phyloP scores from a whole-genome alignment of 2,113 vertebrate species.

The Rhinoderma darwinii region DNA sequence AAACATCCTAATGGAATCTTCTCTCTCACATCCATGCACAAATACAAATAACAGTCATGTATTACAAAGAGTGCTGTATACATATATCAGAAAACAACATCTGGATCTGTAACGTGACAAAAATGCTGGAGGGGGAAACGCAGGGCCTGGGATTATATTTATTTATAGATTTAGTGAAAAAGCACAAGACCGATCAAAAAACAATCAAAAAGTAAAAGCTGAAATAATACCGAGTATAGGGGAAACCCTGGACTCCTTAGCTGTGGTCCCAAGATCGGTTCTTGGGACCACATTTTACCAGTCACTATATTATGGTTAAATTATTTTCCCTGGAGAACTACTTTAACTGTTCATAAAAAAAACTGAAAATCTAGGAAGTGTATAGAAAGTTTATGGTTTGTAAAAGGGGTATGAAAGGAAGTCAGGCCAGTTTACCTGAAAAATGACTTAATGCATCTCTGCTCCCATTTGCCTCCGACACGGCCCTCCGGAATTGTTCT shows the following conservation, averaged over 20 bases:
- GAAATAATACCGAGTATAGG: no score
- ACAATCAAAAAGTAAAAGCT: not conserved
- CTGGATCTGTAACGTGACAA: not conserved
- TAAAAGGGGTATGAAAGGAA: not conserved
- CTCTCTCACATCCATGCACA: not conserved
- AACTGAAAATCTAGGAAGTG: not conserved
- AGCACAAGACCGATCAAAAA: not conserved
- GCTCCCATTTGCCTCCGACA: conserved; percentile 91
- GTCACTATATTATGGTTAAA: no score
- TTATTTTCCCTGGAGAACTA: no score
- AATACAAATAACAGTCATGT: not conserved
- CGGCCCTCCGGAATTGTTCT: conserved; percentile 89
- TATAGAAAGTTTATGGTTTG: not conserved
- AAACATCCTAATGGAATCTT: not conserved
- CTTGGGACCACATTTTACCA: no score
- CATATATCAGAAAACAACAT: not conserved
- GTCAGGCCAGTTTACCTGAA: conserved; percentile 77
- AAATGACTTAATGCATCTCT: conserved; percentile 86
- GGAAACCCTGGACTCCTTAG: no score
- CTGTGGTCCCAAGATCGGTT: no score
- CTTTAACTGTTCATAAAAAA: not conserved
- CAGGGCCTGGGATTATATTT: not conserved
- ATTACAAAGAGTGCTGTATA: not conserved
- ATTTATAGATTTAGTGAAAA: not conserved
- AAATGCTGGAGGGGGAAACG: not conserved